Base-by-base conservation (phyloP, 1,140 invertebrate species). In the Adoxophyes honmai region DNA sequence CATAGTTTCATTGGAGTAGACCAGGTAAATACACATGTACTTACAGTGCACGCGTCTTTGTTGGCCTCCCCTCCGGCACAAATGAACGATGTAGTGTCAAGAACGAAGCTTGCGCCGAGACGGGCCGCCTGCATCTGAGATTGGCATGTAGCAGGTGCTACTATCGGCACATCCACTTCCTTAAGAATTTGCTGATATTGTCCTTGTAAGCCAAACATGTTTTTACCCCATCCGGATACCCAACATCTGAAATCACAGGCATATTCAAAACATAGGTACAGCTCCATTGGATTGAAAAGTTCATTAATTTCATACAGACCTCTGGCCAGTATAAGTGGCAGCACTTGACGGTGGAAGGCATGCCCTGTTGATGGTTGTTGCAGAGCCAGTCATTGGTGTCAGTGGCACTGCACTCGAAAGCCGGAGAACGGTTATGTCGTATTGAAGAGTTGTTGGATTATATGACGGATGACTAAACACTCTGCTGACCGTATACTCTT, bases 151-250 rank as follows among this genome's bases (percentile, higher is more conserved):
- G 84, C 77, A 4, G 90, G 77, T n/a, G 89, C 83, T 7, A 95
- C 72, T 34, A 96, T 89, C 0, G 94, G 92, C 0, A 96, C 91
- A 53, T 95, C 94, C 0, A 96, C 93, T 72, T 94, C 88, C 64
- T 92, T 93, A 64, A 94, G 69, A 16, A 94, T 92, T 48, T 90
- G 91, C 73, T 94, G 94, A 70, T 93, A 94, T 34, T 86, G 89
- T 0, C 93, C 93, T 21, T 68, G 86, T 1, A 86, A 57, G 9
- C 93, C 93, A 66, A 95, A 96, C 63, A 93, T 91, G 70, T 95
- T 91, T 68, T 95, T 95, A 16, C 95, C 95, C 94, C 95, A 96
- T n/a, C 95, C 95, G 0, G 94, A 91, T 0, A 95, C 94, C 90
- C 90, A 93, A 70, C 95, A 96, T 64, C 91, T 92, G 42, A 18